Evolutionary conservation across 2,797 vertebrate species (phyloP).

Genomic region (Todus mexicanus): DNA sequence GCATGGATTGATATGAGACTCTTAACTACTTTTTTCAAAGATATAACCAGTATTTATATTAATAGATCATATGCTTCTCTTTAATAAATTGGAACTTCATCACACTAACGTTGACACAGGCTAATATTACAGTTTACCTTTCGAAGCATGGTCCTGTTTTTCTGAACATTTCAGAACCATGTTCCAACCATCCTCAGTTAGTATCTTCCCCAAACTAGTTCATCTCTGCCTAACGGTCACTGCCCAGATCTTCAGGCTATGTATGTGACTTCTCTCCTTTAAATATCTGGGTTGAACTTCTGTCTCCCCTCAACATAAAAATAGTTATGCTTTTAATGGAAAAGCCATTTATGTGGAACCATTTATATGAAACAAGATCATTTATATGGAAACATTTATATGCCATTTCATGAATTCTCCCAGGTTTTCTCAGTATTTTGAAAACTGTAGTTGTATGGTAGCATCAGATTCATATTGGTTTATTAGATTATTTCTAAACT

Average conservation of each 20-base stretch:
- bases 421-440: not conserved
- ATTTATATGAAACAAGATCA: not conserved
- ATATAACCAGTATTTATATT: not conserved
- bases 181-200: not conserved
- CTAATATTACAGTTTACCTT: not conserved
- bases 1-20: not conserved
- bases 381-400: not conserved
- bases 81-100: not conserved
- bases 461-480: not conserved
- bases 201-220: not conserved
- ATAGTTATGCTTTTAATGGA: not conserved
- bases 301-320: not conserved
- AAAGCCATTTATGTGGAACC: not conserved
- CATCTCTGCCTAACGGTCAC: not conserved
- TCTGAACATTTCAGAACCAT: not conserved
- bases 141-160: not conserved
- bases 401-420: not conserved
- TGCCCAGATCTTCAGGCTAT: not conserved
- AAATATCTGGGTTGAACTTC: not conserved
- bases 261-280: not conserved
- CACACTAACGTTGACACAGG: not conserved
- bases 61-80: not conserved
- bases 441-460: not conserved
- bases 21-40: not conserved
- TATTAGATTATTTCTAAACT: conserved; percentile 12